phyloP scores from a whole-genome alignment of 2,888 invertebrate genomes.

The Scaptomyza flava region DNA sequence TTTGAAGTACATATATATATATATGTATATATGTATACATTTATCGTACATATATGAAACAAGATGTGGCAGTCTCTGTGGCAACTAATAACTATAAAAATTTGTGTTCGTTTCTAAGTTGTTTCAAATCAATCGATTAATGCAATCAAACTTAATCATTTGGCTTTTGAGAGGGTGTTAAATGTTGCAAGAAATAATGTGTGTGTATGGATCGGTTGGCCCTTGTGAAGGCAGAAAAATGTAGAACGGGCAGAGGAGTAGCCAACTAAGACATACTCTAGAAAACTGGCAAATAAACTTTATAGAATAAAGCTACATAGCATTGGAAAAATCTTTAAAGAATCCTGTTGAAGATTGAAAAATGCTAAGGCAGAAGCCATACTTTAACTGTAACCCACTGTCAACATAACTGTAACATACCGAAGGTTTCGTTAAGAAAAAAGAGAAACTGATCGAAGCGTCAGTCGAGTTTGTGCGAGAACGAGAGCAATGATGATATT shows the following conservation, averaged over 20 bases:
- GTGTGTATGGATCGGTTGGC: constrained; percentile 3
- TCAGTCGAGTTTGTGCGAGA: too few relatives aligned
- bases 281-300: background rate
- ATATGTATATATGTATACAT: background rate
- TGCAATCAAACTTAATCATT: constrained; percentile 54
- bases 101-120: background rate
- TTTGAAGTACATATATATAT: constrained; percentile 56
- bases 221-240: constrained; percentile 27
- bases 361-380: too few relatives aligned
- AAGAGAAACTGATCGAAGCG: too few relatives aligned
- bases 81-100: constrained; percentile 11
- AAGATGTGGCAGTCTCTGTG: background rate
- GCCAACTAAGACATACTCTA: background rate
- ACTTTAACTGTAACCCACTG: too few relatives aligned
- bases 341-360: background rate
- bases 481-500: too few relatives aligned
- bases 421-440: too few relatives aligned
- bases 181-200: background rate
- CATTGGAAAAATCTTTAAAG: too few relatives aligned
- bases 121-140: constrained; percentile 40
- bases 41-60: constrained; percentile 24
- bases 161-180: constrained; percentile 30
- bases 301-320: too few relatives aligned
- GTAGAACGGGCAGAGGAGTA: constrained; percentile 7
- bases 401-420: too few relatives aligned